Evolutionary conservation across 2,113 vertebrate species (phyloP).

Genomic region (Rhinopomastus cyanomelas): DNA sequence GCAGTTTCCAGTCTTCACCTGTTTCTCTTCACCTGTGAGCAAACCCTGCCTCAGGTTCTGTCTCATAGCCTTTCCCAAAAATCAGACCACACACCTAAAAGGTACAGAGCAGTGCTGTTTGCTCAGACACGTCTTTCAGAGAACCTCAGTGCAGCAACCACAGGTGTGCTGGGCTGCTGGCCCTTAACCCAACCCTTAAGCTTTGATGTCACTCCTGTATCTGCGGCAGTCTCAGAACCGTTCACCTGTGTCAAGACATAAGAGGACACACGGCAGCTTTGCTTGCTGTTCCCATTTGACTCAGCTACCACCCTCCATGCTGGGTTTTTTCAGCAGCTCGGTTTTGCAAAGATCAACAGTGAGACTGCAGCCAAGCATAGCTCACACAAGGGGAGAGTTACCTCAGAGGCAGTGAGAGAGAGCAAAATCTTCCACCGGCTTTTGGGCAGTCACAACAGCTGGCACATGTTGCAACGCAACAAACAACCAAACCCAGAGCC

Average conservation of each 20-base stretch:
- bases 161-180: not conserved
- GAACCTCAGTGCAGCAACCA: not conserved
- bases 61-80: not conserved
- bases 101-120: not conserved
- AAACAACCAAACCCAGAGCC: slow-evolving; percentile 13
- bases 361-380: not conserved
- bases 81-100: not conserved
- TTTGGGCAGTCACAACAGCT: not conserved
- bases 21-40: not conserved
- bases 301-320: not conserved
- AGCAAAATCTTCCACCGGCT: not conserved
- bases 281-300: not conserved
- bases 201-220: not conserved
- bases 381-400: not conserved
- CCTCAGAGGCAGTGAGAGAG: not conserved
- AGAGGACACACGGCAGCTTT: not conserved
- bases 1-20: not conserved
- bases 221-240: not conserved
- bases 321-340: not conserved
- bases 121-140: not conserved
- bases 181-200: not conserved
- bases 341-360: not conserved
- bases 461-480: slow-evolving; percentile 30
- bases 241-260: not conserved
- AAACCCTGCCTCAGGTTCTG: not conserved